Conservation (phyloP, 2,888 invertebrate genomes). For the Meteorus colon region DNA sequence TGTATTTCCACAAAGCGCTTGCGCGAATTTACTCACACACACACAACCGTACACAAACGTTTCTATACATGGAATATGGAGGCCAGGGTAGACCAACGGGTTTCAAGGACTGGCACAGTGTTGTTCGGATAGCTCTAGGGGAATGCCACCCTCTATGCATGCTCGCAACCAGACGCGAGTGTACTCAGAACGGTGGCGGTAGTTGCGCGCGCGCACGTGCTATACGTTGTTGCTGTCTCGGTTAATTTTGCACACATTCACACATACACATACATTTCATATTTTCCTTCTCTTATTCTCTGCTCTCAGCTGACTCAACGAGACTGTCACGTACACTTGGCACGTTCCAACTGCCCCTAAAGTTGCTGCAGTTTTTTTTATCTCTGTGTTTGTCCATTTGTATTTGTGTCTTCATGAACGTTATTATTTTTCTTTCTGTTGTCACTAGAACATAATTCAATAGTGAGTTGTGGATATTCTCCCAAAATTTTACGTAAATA, state of each 20-base stretch:
- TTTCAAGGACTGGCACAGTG: constrained; percentile 23
- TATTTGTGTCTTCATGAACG: not conserved
- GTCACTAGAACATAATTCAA: not conserved
- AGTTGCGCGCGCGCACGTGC: constrained; percentile 48
- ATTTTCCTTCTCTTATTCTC: constrained; percentile 30
- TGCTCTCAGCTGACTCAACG: constrained; percentile 53
- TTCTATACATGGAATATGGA: not conserved
- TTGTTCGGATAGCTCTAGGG: constrained; percentile 14
- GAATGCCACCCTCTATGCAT: constrained; percentile 21
- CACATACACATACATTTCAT: not conserved
- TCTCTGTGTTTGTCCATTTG: not conserved
- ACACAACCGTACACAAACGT: too few relatives aligned
- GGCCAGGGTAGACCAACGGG: constrained; percentile 22
- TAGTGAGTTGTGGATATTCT: too few relatives aligned
- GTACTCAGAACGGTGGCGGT: constrained; percentile 37
- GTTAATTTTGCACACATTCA: not conserved
- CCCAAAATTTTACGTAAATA: too few relatives aligned
- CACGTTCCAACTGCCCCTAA: constrained; percentile 32
- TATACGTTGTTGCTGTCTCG: constrained; percentile 50
- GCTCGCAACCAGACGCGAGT: constrained; percentile 13
- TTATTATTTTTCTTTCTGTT: not conserved
- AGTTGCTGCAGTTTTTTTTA: constrained; percentile 5
- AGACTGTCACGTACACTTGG: constrained; percentile 44
- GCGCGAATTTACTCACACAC: not conserved
- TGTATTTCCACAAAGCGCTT: not conserved